Conservation (phyloP, 2,113 vertebrate species). For the Spheniscus mendiculus region DNA sequence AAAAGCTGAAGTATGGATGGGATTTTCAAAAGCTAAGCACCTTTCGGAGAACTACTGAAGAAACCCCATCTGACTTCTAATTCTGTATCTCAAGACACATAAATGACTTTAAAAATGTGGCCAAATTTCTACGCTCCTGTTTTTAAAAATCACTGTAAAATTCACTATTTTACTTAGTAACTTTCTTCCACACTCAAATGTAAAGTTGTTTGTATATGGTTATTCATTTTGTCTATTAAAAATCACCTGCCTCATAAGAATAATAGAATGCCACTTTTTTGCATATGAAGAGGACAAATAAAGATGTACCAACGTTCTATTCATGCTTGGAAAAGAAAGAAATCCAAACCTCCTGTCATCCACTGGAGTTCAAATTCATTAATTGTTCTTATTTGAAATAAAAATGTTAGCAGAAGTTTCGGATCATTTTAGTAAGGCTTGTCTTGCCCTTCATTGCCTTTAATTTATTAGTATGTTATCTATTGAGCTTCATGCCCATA, state of each 20-base stretch:
- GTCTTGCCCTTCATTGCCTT: background rate
- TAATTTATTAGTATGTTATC: background rate
- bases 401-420: background rate
- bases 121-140: background rate
- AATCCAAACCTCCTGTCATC: background rate
- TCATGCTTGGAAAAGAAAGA: background rate
- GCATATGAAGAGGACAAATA: background rate
- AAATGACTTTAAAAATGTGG: background rate
- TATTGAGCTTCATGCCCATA: background rate
- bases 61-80: background rate
- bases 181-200: background rate
- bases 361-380: background rate
- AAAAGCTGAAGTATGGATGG: background rate
- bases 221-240: background rate
- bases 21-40: background rate
- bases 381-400: background rate
- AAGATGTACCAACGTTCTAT: background rate
- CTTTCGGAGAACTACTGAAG: background rate
- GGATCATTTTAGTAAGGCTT: background rate
- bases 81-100: background rate
- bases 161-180: background rate
- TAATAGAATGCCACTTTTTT: background rate
- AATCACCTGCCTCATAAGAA: background rate
- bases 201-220: background rate
- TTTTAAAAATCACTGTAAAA: background rate